A percentile compares a stretch with the other conserved stretches of the same genome.
Evolutionary conservation across 2,113 vertebrate genomes (phyloP).

Genomic region (Ammodramus savannarum): DNA sequence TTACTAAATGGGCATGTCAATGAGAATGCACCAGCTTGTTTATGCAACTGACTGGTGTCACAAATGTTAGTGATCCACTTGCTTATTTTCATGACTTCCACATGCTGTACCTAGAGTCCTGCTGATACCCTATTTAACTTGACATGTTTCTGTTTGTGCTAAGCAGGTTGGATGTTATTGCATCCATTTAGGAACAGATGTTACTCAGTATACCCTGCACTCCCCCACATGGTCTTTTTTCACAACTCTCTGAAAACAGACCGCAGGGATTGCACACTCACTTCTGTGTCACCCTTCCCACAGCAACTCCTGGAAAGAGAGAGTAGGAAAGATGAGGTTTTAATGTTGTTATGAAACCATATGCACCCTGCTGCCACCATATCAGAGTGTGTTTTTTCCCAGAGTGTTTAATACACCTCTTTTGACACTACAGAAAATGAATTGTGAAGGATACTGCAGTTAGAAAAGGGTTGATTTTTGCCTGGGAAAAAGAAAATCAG

Average conservation of each 20-base stretch:
- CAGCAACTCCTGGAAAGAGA: constrained; percentile 29
- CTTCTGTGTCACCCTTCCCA: not conserved
- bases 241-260: not conserved
- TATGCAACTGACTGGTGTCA: not conserved
- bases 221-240: not conserved
- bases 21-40: not conserved
- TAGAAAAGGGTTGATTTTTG: constrained; percentile 36
- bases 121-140: constrained; percentile 14
- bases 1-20: not conserved
- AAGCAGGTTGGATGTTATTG: not conserved
- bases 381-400: not conserved
- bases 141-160: constrained; percentile 1
- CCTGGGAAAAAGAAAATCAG: constrained; percentile 43
- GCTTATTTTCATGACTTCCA: not conserved
- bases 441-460: not conserved
- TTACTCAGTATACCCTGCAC: not conserved
- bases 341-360: constrained; percentile 20
- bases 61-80: not conserved
- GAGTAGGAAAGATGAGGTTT: constrained; percentile 36
- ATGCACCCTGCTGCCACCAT: constrained; percentile 6
- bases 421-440: constrained; percentile 3
- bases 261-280: not conserved
- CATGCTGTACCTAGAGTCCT: not conserved
- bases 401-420: constrained; percentile 24
- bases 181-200: constrained; percentile 44